phyloP scores from a whole-genome alignment of 2,113 vertebrate genomes.

The Hydrolagus affinis region DNA sequence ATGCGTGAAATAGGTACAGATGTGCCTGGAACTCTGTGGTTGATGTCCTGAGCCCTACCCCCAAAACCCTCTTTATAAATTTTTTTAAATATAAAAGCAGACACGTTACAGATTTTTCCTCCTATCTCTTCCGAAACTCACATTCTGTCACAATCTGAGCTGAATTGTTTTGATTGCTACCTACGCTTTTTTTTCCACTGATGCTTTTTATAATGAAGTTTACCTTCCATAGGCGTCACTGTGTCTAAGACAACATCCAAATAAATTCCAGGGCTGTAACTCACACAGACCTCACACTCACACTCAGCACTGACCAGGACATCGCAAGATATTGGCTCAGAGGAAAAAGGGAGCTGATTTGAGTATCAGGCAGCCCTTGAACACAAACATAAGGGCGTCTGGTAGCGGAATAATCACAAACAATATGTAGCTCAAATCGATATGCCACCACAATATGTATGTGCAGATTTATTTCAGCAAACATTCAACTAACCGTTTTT shows the following conservation, averaged over 20 bases:
- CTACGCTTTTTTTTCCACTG: not conserved
- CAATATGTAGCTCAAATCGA: not conserved
- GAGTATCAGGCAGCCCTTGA: not conserved
- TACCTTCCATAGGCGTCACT: not conserved
- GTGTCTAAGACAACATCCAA: not conserved
- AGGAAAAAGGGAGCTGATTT: not conserved
- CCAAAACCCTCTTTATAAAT: too few relatives aligned
- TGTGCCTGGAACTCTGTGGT: too few relatives aligned
- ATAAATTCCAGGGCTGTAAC: not conserved
- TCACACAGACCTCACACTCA: too few relatives aligned
- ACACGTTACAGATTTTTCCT: too few relatives aligned
- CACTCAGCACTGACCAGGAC: too few relatives aligned
- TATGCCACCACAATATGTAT: not conserved
- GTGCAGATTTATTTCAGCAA: not conserved
- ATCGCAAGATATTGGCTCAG: not conserved
- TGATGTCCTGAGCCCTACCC: too few relatives aligned
- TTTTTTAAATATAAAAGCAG: too few relatives aligned
- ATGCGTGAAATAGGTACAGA: too few relatives aligned
- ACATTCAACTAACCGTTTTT: not conserved
- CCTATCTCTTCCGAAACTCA: not conserved
- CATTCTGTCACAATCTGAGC: not conserved
- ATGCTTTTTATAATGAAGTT: not conserved
- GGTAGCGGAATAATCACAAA: not conserved
- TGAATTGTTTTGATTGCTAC: not conserved
- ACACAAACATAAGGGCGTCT: too few relatives aligned